Conservation (phyloP, 1,140 invertebrate genomes). For the Meloidogyne chitwoodi region DNA sequence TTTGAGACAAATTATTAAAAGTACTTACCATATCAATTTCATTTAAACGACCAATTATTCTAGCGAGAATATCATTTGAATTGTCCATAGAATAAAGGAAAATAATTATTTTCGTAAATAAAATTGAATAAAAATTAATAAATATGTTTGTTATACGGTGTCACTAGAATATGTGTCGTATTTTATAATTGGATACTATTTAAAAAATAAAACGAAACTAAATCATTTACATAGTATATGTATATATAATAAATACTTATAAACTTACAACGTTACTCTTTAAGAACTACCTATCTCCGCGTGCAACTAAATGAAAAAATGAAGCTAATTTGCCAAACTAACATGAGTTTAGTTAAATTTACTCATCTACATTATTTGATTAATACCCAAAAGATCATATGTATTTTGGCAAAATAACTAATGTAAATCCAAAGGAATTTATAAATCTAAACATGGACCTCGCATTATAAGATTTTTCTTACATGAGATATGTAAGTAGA, state of each 20-base stretch:
- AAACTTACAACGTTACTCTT: neutral
- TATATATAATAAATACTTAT: no score
- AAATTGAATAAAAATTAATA: neutral
- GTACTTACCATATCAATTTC: constrained; percentile 51
- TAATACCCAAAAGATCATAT: no score
- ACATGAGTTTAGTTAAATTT: neutral
- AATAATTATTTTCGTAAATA: no score
- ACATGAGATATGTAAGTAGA: no score
- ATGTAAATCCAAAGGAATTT: no score
- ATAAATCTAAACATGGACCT: no score
- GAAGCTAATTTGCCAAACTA: neutral
- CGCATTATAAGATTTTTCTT: no score
- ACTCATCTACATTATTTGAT: neutral
- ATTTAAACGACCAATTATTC: constrained; percentile 52
- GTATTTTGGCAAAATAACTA: no score
- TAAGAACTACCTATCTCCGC: neutral
- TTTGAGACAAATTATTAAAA: constrained; percentile 32
- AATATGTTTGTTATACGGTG: neutral
- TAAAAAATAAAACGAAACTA: neutral
- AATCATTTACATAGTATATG: neutral
- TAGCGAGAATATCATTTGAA: constrained; percentile 48
- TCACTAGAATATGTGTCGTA: neutral
- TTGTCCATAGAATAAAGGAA: constrained; percentile 45
- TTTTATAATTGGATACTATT: neutral
- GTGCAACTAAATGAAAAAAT: neutral